These are phyloP conservation scores for Anableps anableps DNA, from an alignment of 2,797 vertebrate species.

Conservation along the genomic window DNA sequence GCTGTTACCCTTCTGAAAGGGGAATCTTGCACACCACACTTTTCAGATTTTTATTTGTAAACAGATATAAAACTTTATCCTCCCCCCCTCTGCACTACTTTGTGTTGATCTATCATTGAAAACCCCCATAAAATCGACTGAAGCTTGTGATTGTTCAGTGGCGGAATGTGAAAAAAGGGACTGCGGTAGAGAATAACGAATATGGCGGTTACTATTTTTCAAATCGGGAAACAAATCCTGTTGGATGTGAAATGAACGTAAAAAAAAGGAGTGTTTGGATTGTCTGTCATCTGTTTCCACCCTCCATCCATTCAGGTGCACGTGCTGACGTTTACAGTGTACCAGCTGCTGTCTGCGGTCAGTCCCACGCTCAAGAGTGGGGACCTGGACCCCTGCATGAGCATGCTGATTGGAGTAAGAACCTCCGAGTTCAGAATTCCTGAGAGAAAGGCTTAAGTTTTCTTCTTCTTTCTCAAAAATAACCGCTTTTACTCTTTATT, in stretches of 20 bases:
- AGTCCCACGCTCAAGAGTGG: conserved; percentile 84
- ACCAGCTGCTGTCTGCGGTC: conserved; percentile 87
- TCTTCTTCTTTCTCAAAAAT: too few species aligned
- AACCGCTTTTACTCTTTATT: not conserved
- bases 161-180: not conserved
- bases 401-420: conserved; percentile 88
- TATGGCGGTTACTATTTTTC: too few species aligned
- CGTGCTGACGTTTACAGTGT: conserved; percentile 93
- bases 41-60: too few species aligned
- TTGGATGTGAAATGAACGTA: not conserved
- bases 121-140: too few species aligned
- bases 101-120: too few species aligned
- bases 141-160: not conserved
- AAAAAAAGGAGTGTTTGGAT: not conserved
- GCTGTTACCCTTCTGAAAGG: too few species aligned
- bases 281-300: not conserved
- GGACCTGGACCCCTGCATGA: conserved; percentile 92
- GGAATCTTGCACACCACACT: too few species aligned
- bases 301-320: conserved; percentile 84
- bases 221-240: too few species aligned
- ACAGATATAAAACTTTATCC: too few species aligned
- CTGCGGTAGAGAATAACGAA: too few species aligned
- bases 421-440: not conserved
- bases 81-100: too few species aligned
- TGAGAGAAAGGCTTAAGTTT: not conserved